Conservation (phyloP, 2,113 vertebrate species). For the Campylorhamphus procurvoides region DNA sequence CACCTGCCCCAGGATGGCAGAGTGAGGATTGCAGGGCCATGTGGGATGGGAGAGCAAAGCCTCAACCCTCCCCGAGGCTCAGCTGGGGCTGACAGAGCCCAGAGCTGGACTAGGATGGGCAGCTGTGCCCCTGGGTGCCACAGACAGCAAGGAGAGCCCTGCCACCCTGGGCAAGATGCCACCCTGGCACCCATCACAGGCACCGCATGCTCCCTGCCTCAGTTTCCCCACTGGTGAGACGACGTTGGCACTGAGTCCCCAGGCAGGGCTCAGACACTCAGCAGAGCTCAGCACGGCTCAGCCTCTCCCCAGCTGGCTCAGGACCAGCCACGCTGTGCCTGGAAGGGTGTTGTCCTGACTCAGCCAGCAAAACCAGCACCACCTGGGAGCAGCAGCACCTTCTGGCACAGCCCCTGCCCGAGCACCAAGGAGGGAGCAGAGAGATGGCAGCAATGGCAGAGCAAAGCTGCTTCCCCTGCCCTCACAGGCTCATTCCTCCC, state of each 20-base stretch:
- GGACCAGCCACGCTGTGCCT: fast-evolving
- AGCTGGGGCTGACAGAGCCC: background rate
- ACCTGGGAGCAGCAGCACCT: background rate
- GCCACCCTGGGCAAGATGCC: background rate
- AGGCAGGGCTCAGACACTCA: background rate
- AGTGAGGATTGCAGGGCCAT: fast-evolving
- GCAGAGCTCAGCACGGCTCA: background rate
- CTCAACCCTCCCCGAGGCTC: background rate
- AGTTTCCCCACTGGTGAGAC: background rate
- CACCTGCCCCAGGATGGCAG: fast-evolving
- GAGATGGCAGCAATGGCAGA: fast-evolving
- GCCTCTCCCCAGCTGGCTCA: fast-evolving
- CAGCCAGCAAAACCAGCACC: background rate
- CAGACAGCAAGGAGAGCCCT: background rate
- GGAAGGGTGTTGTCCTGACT: background rate
- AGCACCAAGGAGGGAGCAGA: fast-evolving
- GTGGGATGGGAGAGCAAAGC: background rate
- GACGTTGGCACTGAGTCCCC: fast-evolving
- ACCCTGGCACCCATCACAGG: background rate
- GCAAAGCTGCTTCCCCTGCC: background rate
- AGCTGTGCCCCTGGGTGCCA: background rate
- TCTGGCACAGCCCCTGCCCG: background rate
- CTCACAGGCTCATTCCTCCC: fast-evolving
- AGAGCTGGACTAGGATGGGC: fast-evolving
- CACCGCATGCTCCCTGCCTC: background rate